Base-by-base conservation (phyloP, 1,140 invertebrate species). In the Heliconius hewitsoni region DNA sequence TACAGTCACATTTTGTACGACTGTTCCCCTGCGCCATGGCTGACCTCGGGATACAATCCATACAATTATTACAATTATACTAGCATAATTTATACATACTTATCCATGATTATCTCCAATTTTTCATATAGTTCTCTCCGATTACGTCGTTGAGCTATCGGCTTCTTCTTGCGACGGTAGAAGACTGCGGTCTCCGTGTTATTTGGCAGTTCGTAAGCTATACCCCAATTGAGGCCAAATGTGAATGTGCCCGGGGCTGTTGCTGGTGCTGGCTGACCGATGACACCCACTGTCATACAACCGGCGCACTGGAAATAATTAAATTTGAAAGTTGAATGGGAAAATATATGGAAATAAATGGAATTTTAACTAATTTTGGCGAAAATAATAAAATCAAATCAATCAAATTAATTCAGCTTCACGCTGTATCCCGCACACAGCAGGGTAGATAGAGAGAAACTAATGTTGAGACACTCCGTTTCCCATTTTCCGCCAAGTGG, bases 171-270 rank as follows among this genome's bases (percentile, higher is more conserved):
- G 52, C 77, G 83, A 6, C 87, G 84, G 34, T 88, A 93, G 55
- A 89, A 91, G 11, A 71, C 90, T 34, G 96, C 91, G 2, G 96
- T 95, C 86, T 96, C 96, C 0, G 96, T 96, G 73, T 96, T 95
- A 84, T 97, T 96, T 2, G 97, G 97, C 60, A 97, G 87, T 85
- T 97, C 97, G 82, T 97, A 97, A 2, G 97, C 96, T 55, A 97
- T 96, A 73, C 97, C 97, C 96, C 96, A 97, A 90, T 97, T 97
- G 6, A 97, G 81, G 2, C 96, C 96, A 83, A 96, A 96, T 0
- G 96, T 96, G 84, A 96, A 97, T 72, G 96, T 95, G 52, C 95
- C 94, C 16, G 93, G 88, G 0, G 83, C 37, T 0, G 91, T 72
- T 0, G 86, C n/a, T 76, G 95, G 95, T 0, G 90, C 85, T 9